These are phyloP conservation scores for Rhimphoctona megacephalus DNA, from an alignment of 2,888 invertebrate genomes.

Conservation along the genomic window DNA sequence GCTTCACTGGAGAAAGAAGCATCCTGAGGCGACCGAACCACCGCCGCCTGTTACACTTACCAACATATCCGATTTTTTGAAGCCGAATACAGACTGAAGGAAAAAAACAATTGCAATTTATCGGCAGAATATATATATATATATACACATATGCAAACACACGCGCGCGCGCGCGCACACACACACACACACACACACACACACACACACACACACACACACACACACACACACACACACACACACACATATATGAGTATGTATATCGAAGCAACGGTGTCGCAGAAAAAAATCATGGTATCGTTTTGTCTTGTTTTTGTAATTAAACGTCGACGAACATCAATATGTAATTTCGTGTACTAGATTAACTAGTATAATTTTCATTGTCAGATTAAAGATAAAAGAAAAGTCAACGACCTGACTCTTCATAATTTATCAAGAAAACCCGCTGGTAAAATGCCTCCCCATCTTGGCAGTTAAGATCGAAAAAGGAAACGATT, in stretches of 20 bases:
- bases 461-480: neutral
- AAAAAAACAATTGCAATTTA: conserved; percentile 11
- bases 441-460: neutral
- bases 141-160: neutral
- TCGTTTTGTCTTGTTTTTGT: conserved; percentile 52
- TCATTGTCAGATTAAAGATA: conserved; percentile 52
- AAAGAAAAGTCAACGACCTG: neutral
- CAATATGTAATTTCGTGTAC: conserved; percentile 55
- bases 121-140: neutral
- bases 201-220: too few species aligned
- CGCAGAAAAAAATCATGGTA: conserved; percentile 32
- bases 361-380: conserved; percentile 48
- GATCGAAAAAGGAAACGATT: neutral
- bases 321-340: conserved; percentile 42
- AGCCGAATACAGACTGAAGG: conserved; percentile 38
- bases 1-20: conserved; percentile 66
- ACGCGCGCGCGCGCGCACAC: neutral
- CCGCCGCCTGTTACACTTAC: conserved; percentile 61
- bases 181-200: neutral
- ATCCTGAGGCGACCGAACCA: conserved; percentile 61
- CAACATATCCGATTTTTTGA: conserved; percentile 52
- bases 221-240: neutral
- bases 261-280: conserved; percentile 19
- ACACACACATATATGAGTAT: neutral
- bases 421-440: neutral